These are phyloP conservation scores for Argyra leucocephala DNA, from an alignment of 2,888 invertebrate genomes.

Conservation along the genomic window DNA sequence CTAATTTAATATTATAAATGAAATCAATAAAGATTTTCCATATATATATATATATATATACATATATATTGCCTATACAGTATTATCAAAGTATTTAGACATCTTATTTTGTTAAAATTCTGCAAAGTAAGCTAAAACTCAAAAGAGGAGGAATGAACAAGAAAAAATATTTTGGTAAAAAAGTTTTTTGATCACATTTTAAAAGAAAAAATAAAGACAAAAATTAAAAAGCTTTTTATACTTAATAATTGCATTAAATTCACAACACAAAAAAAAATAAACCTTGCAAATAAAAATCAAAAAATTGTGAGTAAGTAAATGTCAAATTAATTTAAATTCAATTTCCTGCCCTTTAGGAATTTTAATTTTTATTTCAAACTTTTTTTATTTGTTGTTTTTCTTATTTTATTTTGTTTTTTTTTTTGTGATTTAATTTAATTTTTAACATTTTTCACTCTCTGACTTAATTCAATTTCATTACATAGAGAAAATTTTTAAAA, in stretches of 20 bases:
- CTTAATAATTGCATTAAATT: neutral
- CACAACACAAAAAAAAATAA: neutral
- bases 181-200: no score
- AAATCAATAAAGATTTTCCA: no score
- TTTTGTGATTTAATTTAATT: neutral
- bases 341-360: neutral
- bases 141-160: no score
- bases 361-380: no score
- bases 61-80: no score
- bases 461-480: neutral
- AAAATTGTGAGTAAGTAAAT: neutral
- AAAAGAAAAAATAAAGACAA: no score
- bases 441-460: neutral
- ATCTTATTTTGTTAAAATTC: no score
- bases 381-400: neutral
- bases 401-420: neutral
- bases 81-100: no score
- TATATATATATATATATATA: no score
- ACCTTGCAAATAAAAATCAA: neutral
- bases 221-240: neutral
- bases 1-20: no score
- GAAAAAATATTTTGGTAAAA: no score
- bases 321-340: slow-evolving; percentile 6
- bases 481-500: neutral
- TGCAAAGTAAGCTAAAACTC: no score